A percentile compares a stretch with the other conserved stretches of the same genome.
phyloP scores from a whole-genome alignment of 2,797 vertebrate genomes.

The Phataginus tricuspis region DNA sequence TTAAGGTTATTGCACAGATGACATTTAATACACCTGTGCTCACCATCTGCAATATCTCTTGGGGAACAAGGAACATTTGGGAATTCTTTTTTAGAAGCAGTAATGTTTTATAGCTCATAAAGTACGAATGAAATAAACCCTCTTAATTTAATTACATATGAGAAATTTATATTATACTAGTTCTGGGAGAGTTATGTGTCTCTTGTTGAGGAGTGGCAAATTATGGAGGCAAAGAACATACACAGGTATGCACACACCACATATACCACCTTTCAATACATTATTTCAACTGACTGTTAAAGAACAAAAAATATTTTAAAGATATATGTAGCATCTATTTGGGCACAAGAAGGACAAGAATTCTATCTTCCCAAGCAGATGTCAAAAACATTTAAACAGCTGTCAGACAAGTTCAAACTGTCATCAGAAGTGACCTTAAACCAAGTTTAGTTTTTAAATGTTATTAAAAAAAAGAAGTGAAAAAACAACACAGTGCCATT shows the following conservation, averaged over 20 bases:
- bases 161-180: constrained; percentile 27
- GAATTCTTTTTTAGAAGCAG: constrained; percentile 61
- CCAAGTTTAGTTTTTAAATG: constrained; percentile 86
- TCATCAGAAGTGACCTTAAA: constrained; percentile 87
- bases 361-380: constrained; percentile 79
- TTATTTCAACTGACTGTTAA: not conserved
- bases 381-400: constrained; percentile 88
- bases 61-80: constrained; percentile 55
- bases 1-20: constrained; percentile 50
- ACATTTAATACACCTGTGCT: constrained; percentile 39
- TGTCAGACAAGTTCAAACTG: constrained; percentile 82
- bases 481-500: constrained; percentile 78
- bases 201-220: not conserved
- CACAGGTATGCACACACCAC: not conserved
- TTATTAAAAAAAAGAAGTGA: constrained; percentile 69
- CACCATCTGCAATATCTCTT: constrained; percentile 58
- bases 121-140: constrained; percentile 47
- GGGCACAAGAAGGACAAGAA: not conserved
- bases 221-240: not conserved
- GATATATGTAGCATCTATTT: not conserved
- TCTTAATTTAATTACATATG: constrained; percentile 69
- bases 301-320: constrained; percentile 8
- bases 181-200: not conserved
- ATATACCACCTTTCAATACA: not conserved
- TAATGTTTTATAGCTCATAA: constrained; percentile 73